Evolutionary conservation across 2,113 vertebrate species (phyloP).

Genomic region (Ondatra zibethicus): DNA sequence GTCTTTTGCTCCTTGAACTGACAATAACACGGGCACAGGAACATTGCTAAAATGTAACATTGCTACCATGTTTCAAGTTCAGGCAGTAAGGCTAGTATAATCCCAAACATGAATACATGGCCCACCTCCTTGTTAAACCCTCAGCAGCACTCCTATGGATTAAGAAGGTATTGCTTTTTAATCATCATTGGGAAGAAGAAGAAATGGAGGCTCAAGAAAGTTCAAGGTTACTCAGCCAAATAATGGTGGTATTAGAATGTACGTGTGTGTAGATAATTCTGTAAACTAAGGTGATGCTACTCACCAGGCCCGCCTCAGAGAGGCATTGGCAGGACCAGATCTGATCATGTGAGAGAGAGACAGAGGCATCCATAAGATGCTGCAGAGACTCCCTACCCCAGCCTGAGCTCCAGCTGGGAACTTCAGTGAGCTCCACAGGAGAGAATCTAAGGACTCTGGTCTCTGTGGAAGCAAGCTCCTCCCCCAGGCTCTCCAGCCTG

Average conservation of each 20-base stretch:
- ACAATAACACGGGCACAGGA: neutral
- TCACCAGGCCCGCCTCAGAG: neutral
- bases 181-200: neutral
- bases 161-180: neutral
- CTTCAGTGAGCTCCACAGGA: accelerated
- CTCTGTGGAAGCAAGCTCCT: neutral
- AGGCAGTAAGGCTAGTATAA: neutral
- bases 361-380: neutral
- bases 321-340: neutral
- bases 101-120: accelerated
- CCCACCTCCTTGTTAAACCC: neutral
- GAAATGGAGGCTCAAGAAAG: neutral
- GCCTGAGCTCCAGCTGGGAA: neutral
- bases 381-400: neutral
- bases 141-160: neutral
- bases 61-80: accelerated
- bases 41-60: neutral
- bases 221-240: neutral
- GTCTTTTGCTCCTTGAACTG: neutral
- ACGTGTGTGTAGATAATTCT: neutral
- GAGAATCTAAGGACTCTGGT: neutral
- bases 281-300: neutral
- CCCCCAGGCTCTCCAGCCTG: neutral
- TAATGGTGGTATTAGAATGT: neutral
- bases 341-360: neutral